Percentiles rank a stretch among this genome's conserved stretches.
Evolutionary conservation across 1,140 invertebrate genomes (phyloP).

Genomic region (Pygmarrhopalites habei): DNA sequence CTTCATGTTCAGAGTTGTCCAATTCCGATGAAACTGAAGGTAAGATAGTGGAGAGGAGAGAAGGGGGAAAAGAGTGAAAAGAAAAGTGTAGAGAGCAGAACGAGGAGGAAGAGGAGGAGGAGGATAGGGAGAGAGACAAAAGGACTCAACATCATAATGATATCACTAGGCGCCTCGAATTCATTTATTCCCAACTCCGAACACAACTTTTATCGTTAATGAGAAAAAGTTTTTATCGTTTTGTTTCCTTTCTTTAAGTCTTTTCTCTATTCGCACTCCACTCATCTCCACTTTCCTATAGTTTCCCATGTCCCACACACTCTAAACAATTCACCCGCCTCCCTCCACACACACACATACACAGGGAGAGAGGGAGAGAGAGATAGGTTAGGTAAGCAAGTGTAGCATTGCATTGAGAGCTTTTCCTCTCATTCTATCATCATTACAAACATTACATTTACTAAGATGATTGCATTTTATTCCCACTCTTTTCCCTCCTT

Average conservation of each 20-base stretch:
- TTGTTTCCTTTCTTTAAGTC: conserved; percentile 8
- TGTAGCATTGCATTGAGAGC: no score
- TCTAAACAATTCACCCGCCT: no score
- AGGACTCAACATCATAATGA: conserved; percentile 18
- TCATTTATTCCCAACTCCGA: conserved; percentile 28
- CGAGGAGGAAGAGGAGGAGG: neutral
- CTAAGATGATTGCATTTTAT: neutral
- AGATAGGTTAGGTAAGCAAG: neutral
- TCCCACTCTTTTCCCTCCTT: neutral
- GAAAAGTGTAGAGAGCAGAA: conserved; percentile 2
- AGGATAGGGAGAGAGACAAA: neutral
- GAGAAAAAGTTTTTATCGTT: conserved; percentile 36
- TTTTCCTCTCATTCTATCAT: conserved; percentile 8
- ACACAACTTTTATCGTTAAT: conserved; percentile 36
- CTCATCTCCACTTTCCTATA: neutral
- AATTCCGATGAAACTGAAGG: neutral
- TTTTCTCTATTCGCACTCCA: neutral
- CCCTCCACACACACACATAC: no score
- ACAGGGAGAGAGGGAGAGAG: no score
- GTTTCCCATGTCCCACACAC: no score
- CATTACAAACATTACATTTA: conserved; percentile 21
- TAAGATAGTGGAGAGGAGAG: conserved; percentile 1
- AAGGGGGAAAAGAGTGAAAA: conserved; percentile 6
- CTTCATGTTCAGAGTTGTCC: no score
- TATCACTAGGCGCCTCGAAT: conserved; percentile 28